A percentile compares a stretch with the other conserved stretches of the same genome.
Evolutionary conservation across 1,140 invertebrate species (phyloP).

Genomic region (Anoplolepis gracilipes): DNA sequence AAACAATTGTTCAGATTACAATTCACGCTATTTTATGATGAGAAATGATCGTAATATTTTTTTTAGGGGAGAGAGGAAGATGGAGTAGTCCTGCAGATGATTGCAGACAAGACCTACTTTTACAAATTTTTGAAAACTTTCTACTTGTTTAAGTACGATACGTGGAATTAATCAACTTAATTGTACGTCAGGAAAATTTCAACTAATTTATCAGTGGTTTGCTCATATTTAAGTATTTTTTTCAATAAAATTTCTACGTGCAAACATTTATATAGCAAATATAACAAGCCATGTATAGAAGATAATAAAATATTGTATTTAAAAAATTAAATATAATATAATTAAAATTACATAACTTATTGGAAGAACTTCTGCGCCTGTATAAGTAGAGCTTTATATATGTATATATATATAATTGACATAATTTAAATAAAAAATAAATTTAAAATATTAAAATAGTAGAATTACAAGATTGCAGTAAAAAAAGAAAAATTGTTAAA

Average conservation of each 20-base stretch:
- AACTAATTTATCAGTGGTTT: constrained; percentile 11
- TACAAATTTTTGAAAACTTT: constrained; percentile 36
- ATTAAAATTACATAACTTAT: not conserved
- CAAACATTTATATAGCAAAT: not conserved
- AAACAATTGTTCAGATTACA: constrained; percentile 51
- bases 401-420: not conserved
- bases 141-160: constrained; percentile 32
- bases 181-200: constrained; percentile 1
- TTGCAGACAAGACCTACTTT: constrained; percentile 34
- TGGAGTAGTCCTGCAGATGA: not conserved
- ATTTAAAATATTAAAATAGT: not conserved
- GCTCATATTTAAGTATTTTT: not conserved
- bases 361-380: not conserved
- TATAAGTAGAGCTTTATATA: too few relatives aligned
- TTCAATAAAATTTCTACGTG: not conserved
- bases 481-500: not conserved
- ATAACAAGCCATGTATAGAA: not conserved
- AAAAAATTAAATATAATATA: not conserved
- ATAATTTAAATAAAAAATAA: constrained; percentile 1
- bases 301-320: constrained; percentile 19
- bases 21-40: constrained; percentile 55
- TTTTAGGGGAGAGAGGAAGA: constrained; percentile 18
- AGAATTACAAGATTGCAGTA: not conserved
- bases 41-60: constrained; percentile 59
- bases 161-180: constrained; percentile 31